Conservation (phyloP, 37 sponge, comb jelly and placozoan genomes). For the Agelas oroides region DNA sequence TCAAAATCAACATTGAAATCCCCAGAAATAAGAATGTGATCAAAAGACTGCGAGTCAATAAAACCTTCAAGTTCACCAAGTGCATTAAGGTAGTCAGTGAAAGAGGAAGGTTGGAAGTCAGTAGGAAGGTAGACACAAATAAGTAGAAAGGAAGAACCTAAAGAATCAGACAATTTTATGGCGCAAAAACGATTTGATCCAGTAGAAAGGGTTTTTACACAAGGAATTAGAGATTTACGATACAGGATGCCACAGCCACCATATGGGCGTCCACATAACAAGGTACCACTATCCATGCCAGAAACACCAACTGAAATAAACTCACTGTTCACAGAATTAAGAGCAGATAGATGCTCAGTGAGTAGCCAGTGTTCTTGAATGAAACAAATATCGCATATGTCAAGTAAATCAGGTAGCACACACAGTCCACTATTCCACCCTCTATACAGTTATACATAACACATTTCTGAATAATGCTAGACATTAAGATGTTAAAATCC, state of each 20-base stretch:
- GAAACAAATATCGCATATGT: neutral
- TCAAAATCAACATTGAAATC: neutral
- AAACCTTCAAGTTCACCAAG: neutral
- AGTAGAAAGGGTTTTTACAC: neutral
- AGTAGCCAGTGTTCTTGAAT: slow-evolving; percentile 4
- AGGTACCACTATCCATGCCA: neutral
- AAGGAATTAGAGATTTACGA: no score
- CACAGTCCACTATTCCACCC: neutral
- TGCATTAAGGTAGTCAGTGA: neutral
- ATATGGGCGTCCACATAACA: neutral
- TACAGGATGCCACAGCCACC: neutral
- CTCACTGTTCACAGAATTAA: neutral
- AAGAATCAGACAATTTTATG: neutral
- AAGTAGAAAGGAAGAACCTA: neutral
- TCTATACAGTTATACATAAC: neutral
- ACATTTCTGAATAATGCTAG: neutral
- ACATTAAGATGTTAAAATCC: neutral
- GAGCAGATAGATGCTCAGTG: neutral
- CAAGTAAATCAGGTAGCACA: neutral
- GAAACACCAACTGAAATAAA: neutral
- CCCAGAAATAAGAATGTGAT: neutral
- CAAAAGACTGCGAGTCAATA: neutral
- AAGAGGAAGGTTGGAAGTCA: neutral
- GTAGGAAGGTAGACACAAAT: neutral
- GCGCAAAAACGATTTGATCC: neutral